Evolutionary conservation across 2,888 invertebrate species (phyloP), one percentile per base, ranked within the genome.

Genomic region (Aphidius colemani): DNA sequence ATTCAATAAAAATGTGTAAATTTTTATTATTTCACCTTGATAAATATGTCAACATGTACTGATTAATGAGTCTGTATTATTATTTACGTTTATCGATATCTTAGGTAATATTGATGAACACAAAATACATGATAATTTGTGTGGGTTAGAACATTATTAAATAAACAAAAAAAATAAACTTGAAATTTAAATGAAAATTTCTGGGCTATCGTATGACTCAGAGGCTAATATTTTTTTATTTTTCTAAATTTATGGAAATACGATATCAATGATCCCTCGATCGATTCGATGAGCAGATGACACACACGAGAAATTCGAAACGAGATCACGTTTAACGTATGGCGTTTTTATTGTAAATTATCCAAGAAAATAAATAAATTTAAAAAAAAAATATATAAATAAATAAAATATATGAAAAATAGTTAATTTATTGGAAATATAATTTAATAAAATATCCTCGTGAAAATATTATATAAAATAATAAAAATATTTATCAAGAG

Each of bases 261-360:
- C 66, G 70, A 71, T 70, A 67, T 63, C 64, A 63, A 67, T 63
- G 70, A 68, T 68, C 70, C 67, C 66, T 60, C 46, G 56, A 66
- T 66, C 65, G 61, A 46, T 60, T 64, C 67, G 70, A 63, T 56
- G 64, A 66, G 66, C 71, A 71, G 70, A 71, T 71, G 71, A 71
- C 71, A 65, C 63, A 66, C 65, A 60, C 69, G 69, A 69, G 74
- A 74, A 74, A 74, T 58, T 70, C 57, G 68, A 70, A 68, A 69
- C 71, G 67, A 71, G 44, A 41, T 64, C 59, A 60, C 59, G 64
- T 45, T 56, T 40, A 45, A 61, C 63, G 65, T 57, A 66, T 53
- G 61, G 63, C 55, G 53, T 53, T 44, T 60, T 18, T 18, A 66
- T 64, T 61, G 57, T 57, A 61, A 63, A 46, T 64, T 65, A 50